Conservation (phyloP, 1,140 invertebrate genomes). For the Heliconius congener region DNA sequence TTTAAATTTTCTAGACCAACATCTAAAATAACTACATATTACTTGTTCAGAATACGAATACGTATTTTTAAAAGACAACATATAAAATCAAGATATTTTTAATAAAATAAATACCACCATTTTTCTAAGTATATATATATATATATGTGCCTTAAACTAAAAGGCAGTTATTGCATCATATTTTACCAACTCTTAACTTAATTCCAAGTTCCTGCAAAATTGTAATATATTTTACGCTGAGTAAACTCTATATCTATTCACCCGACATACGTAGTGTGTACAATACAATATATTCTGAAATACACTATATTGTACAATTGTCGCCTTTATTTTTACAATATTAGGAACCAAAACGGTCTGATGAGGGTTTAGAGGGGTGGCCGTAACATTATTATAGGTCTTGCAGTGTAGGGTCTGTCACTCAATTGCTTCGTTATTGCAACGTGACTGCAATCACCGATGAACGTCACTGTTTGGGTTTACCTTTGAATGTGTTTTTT, state of each 20-base stretch:
- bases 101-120: background rate
- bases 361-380: conserved; percentile 35
- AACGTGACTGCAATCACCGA: conserved; percentile 68
- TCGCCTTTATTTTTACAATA: conserved; percentile 14
- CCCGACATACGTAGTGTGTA: conserved; percentile 18
- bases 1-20: too few species aligned
- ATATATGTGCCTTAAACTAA: background rate
- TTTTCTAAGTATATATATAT: background rate
- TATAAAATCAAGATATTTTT: too few species aligned
- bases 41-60: too few species aligned
- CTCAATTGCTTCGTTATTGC: conserved; percentile 69
- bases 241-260: conserved; percentile 19
- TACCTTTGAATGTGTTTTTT: conserved; percentile 38
- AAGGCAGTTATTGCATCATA: conserved; percentile 3
- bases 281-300: conserved; percentile 39
- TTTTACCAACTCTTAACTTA: conserved; percentile 3
- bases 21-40: too few species aligned
- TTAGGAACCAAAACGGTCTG: conserved; percentile 33
- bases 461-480: conserved; percentile 46
- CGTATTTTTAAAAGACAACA: too few species aligned
- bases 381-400: conserved; percentile 57
- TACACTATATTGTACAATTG: conserved; percentile 6
- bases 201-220: conserved; percentile 9
- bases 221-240: conserved; percentile 21
- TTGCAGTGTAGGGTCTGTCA: conserved; percentile 64